A percentile compares a stretch with the other conserved stretches of the same genome.
Conservation (phyloP, 1,140 invertebrate genomes). For the Drosophila sulfurigaster region DNA sequence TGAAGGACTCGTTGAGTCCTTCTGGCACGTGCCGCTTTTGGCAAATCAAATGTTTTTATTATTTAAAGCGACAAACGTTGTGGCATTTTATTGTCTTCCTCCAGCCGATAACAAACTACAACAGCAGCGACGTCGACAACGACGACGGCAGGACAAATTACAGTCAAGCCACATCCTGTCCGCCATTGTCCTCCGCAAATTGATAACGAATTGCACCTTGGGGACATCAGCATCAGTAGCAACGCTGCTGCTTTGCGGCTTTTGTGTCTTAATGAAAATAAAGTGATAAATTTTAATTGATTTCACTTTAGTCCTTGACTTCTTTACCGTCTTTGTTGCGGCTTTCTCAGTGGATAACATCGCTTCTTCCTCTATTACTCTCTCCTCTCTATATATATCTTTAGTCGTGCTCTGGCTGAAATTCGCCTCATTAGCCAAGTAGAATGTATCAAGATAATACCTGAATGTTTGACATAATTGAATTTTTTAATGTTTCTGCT, state of each 20-base stretch:
- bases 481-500: constrained; percentile 55
- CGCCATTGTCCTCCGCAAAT: constrained; percentile 69
- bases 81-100: constrained; percentile 75
- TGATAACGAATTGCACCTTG: constrained; percentile 81
- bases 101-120: constrained; percentile 61
- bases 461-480: constrained; percentile 72
- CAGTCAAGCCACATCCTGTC: constrained; percentile 74
- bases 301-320: constrained; percentile 63
- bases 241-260: constrained; percentile 8
- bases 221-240: constrained; percentile 41
- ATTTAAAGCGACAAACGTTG: constrained; percentile 78
- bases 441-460: constrained; percentile 74
- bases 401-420: constrained; percentile 1
- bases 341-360: constrained; percentile 52
- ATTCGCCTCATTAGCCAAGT: constrained; percentile 66
- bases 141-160: constrained; percentile 71
- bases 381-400: not conserved
- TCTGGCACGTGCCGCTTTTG: constrained; percentile 77
- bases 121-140: constrained; percentile 3
- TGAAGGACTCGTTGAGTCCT: constrained; percentile 21
- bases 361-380: constrained; percentile 3
- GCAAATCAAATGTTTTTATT: constrained; percentile 83
- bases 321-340: constrained; percentile 48
- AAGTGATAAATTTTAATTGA: constrained; percentile 83
- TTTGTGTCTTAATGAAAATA: constrained; percentile 70